These are phyloP conservation scores for Paradisaea rubra DNA, from an alignment of 2,113 vertebrate genomes.

Conservation along the genomic window DNA sequence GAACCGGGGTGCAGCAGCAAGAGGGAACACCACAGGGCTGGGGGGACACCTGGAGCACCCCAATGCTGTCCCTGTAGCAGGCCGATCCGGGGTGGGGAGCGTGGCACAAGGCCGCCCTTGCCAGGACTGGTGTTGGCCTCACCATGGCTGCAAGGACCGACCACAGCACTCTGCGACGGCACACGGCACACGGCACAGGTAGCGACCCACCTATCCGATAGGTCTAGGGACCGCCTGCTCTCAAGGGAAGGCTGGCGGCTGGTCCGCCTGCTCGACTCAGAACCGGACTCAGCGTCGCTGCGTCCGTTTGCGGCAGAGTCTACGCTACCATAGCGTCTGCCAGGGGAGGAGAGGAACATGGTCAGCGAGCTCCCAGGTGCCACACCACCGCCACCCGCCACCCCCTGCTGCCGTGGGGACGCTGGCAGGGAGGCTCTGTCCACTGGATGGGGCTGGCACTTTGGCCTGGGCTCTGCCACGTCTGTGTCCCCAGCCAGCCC, in stretches of 20 bases:
- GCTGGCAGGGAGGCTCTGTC: background rate
- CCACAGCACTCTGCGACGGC: constrained; percentile 48
- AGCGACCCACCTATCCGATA: constrained; percentile 89
- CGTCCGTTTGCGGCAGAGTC: constrained; percentile 88
- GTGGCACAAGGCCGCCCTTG: background rate
- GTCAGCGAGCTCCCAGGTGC: constrained; percentile 55
- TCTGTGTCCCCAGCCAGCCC: background rate
- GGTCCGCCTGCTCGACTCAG: constrained; percentile 85
- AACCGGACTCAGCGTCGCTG: constrained; percentile 89
- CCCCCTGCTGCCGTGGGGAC: background rate
- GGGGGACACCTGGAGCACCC: background rate
- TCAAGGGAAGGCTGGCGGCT: constrained; percentile 89
- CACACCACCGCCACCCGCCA: background rate
- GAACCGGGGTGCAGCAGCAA: background rate
- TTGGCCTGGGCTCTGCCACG: background rate
- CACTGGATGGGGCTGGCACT: background rate
- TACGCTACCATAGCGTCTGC: constrained; percentile 90
- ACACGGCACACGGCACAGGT: constrained; percentile 59
- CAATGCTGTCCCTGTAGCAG: background rate
- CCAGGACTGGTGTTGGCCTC: constrained; percentile 60
- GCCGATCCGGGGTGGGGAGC: fast-evolving
- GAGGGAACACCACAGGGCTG: background rate
- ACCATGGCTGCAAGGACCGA: constrained; percentile 48
- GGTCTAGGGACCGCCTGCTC: constrained; percentile 84
- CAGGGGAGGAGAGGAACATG: constrained; percentile 73